Evolutionary conservation across 2,113 vertebrate species (phyloP).

Genomic region (Baryphthengus martii): DNA sequence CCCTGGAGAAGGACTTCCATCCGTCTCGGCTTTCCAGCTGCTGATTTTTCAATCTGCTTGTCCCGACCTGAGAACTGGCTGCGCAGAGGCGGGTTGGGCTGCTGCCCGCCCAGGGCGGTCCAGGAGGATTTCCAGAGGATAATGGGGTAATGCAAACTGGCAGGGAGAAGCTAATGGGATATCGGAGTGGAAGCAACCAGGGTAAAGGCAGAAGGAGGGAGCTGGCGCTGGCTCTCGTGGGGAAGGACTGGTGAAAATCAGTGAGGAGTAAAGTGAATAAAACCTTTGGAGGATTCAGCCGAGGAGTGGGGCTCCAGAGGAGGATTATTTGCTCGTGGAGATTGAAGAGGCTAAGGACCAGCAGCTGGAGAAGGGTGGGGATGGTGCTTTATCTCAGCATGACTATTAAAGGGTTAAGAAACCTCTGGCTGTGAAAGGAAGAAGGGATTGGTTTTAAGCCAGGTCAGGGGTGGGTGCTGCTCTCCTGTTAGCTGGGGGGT

Average conservation of each 20-base stretch:
- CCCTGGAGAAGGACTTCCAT: slow-evolving; percentile 1
- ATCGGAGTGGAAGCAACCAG: not conserved
- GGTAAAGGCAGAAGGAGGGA: not conserved
- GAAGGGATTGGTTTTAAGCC: not conserved
- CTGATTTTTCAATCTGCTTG: slow-evolving; percentile 43
- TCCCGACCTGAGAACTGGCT: not conserved
- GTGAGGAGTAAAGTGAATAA: not conserved
- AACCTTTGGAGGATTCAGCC: not conserved
- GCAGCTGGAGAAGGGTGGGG: not conserved
- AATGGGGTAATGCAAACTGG: not conserved
- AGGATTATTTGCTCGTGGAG: not conserved
- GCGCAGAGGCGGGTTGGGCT: not conserved
- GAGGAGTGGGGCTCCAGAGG: not conserved
- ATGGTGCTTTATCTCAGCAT: not conserved
- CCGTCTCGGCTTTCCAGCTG: slow-evolving; percentile 15
- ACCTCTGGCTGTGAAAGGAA: not conserved
- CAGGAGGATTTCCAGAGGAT: slow-evolving; percentile 17
- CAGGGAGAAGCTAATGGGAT: not conserved
- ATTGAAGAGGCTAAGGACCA: not conserved
- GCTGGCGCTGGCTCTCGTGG: not conserved
- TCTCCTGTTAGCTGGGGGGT: not conserved
- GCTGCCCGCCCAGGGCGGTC: not conserved
- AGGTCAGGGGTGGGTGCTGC: not conserved
- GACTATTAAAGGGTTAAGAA: not conserved
- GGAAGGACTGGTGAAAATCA: not conserved